Evolutionary conservation across 2,888 invertebrate species (phyloP), one percentile per base, ranked within the genome.

Genomic region (Lamellibrachia columna): DNA sequence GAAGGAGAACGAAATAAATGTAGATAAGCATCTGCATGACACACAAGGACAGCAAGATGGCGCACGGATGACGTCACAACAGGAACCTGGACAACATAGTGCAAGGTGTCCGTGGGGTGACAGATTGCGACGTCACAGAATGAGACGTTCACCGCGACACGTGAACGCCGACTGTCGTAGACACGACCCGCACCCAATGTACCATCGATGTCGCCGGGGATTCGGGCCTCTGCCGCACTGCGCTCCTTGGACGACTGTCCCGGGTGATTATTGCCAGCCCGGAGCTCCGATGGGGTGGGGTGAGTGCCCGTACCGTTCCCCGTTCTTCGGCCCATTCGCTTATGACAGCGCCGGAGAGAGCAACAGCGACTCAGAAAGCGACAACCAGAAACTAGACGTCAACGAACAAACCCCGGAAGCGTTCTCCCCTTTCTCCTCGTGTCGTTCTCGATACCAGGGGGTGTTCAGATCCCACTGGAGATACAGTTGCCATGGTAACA

Each of bases 181-280:
- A 75, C 22, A 75, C 75, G 75, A 75, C 75, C 75, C 75, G n/a
- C n/a, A n/a, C 22, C 75, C 75, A 75, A 22, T 75, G 75, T 75
- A 75, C 75, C 75, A 15, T 75, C 75, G 75, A 75, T 75, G 75
- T 22, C 75, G 75, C 75, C 75, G 75, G 75, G 75, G 75, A 75
- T 22, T 75, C 75, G 1, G 22, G n/a, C 22, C 75, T 75, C 75
- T 6, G 75, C n/a, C 75, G 75, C 75, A 75, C 75, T 75, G 75
- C 22, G 22, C 75, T 75, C 75, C 22, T 75, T 75, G 75, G 75
- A 6, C 75, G 75, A 75, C 75, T 75, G 75, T 75, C 22, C 75
- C 22, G 75, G 75, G 75, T 22, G 75, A 75, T 22, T 75, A n/a
- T 22, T 75, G 22, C n/a, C 75, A 75, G 75, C 75, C 75, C 75